Evolutionary conservation across 2,113 vertebrate species (phyloP), one percentile per base, ranked within the genome.

Genomic region (Aphelocoma coerulescens): DNA sequence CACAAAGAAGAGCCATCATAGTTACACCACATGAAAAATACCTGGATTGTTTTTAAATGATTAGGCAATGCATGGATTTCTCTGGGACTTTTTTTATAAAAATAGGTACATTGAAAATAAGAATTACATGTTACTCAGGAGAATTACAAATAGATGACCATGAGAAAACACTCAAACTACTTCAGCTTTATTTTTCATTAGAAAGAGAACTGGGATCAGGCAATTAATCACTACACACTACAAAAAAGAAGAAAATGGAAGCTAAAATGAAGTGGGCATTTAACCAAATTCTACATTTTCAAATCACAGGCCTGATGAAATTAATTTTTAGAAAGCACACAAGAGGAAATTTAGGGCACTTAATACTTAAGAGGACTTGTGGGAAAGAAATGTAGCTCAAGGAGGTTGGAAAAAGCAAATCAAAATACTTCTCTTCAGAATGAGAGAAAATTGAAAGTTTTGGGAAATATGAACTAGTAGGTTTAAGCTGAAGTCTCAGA

Each of bases 381-480:
- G 16, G n/a, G 65, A 89, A 80, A 69, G 22, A 85, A 48, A 16
- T 3, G 4, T 10, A n/a, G 30, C 33, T 88, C 46, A 66, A 57
- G 11, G 32, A 72, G 35, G 10, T 1, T 85, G 21, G 59, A 35
- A 85, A 80, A 77, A 69, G 8, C 30, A 73, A 48, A 43, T 15
- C 30, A 51, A 81, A 77, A 65, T 61, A 73, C 5, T 5, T n/a
- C 16, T 41, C 37, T 63, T 55, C 16, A 48, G 18, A 87, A 72
- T 6, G 3, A 73, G 12, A 81, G 44, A 78, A 69, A 87, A 80
- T 12, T 7, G 6, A 69, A 61, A 48, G 18, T 11, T 85, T 33
- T 35, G 13, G 21, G 41, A 74, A 69, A 35, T 17, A 17, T 4
- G 3, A 51, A 66, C 16, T 43, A 28, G 11, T 84, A 1, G 0